These are phyloP conservation scores for Betta splendens DNA, from an alignment of 2,797 vertebrate species.

Conservation along the genomic window DNA sequence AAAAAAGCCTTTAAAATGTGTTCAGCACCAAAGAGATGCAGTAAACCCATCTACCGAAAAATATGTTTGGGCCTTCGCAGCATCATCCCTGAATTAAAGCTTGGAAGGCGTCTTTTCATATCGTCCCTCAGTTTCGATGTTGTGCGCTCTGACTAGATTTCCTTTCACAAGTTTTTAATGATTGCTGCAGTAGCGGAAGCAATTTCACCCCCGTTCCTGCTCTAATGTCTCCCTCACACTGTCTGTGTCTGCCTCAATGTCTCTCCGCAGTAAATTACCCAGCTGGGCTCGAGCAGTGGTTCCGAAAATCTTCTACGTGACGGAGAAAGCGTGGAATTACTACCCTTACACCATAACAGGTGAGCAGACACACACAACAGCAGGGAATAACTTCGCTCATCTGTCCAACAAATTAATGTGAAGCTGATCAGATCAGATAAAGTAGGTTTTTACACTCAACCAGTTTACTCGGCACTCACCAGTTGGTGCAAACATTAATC, in stretches of 20 bases:
- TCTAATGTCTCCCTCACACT: slow-evolving; percentile 7
- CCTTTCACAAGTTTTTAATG: slow-evolving; percentile 32
- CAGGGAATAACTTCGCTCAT: background rate
- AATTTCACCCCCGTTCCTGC: slow-evolving; percentile 10
- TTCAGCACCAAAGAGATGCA: background rate
- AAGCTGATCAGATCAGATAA: background rate
- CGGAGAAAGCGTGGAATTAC: slow-evolving; percentile 98
- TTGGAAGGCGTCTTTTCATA: background rate
- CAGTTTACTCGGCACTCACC: slow-evolving; percentile 9
- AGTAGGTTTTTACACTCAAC: background rate
- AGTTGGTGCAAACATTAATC: slow-evolving; percentile 20
- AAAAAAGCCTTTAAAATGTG: background rate
- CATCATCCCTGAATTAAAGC: slow-evolving; percentile 6
- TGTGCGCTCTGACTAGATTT: slow-evolving; percentile 20
- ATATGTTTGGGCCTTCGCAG: background rate
- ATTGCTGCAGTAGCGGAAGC: slow-evolving; percentile 28
- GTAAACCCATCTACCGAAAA: background rate
- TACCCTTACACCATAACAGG: slow-evolving; percentile 98
- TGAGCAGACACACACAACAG: slow-evolving; percentile 67
- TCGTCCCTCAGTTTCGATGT: background rate
- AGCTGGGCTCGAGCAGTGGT: slow-evolving; percentile 97
- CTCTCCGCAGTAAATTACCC: slow-evolving; percentile 89
- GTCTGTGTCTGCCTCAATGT: slow-evolving; percentile 36
- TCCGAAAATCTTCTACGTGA: slow-evolving; percentile 97
- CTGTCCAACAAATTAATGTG: background rate